Conservation (phyloP, 2,888 invertebrate genomes). For the Pasiphila rectangulata region DNA sequence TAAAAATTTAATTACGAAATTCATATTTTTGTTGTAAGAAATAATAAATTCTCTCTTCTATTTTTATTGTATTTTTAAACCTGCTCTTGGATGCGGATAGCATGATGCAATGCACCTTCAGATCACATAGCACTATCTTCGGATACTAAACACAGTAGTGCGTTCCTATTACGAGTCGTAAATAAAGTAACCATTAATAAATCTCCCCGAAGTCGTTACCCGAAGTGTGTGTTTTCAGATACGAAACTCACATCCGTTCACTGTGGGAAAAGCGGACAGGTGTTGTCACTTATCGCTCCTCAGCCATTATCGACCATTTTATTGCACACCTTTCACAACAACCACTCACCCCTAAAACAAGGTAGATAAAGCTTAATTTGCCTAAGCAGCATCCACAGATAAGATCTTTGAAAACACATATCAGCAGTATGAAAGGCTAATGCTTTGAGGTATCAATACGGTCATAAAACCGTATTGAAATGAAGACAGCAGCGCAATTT, state of each 20-base stretch:
- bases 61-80: too few species aligned
- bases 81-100: too few species aligned
- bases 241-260: conserved; percentile 70
- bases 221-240: conserved; percentile 66
- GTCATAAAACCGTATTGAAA: conserved; percentile 59
- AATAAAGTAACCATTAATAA: too few species aligned
- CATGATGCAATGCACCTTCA: too few species aligned
- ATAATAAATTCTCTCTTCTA: too few species aligned
- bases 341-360: conserved; percentile 6
- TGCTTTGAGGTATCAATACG: conserved; percentile 59
- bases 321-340: conserved; percentile 31
- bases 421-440: conserved; percentile 53
- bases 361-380: conserved; percentile 2
- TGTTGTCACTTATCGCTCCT: conserved; percentile 65
- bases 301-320: conserved; percentile 47
- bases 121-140: too few species aligned
- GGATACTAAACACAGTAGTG: too few species aligned
- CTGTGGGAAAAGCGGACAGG: conserved; percentile 77
- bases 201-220: too few species aligned
- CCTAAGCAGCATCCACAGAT: conserved; percentile 22
- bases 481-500: conserved; percentile 25
- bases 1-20: too few species aligned
- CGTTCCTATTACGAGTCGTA: too few species aligned
- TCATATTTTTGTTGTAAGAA: too few species aligned
- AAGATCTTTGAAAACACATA: conserved; percentile 16